Evolutionary conservation across 37 sponge, comb jelly and placozoan species (phyloP), one percentile per base, ranked within the genome.

Genomic region (Cliona cf. orientalis): DNA sequence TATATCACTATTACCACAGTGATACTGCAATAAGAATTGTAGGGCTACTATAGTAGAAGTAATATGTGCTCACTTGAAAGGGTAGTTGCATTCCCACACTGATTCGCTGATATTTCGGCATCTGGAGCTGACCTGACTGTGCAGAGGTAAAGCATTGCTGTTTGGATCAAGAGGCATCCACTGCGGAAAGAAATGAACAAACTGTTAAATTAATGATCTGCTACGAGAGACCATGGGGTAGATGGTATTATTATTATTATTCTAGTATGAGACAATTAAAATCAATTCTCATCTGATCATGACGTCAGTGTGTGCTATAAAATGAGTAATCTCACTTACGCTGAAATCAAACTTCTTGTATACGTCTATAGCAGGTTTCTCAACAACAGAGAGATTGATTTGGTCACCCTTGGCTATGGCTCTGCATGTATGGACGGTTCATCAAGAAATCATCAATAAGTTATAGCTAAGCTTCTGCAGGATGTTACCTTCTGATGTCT

Each of bases 401-500:
- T 49, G 84, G 3, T 79, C 74, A 32, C 46, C 46, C 23, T 83
- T 71, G 11, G 72, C 57, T 3, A 89, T 46, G 32, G 62, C 58
- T 58, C 89, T 89, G 65, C 1, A 45, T 0, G 42, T 9, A 62
- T 49, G 11, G 12, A 31, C 7, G 58, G 36, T 33, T 28, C 11
- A 5, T 34, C 6, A 26, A 19, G 34, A 2, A 34, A 33, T 37
- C 11, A 37, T 17, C 17, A 31, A 14, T n/a, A 62, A 28, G 11
- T 25, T 62, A 62, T 62, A 62, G 31, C 11, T 62, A 62, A 21
- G 39, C 35, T 23, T 68, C 23, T 61, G 62, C 21, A 19, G 0
- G 72, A 22, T 40, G 4, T 42, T 68, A 90, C 90, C 74, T 73
- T 46, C 90, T 23, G 32, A 90, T 84, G 60, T 44, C 62, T 29